Base-by-base conservation (phyloP, 64 coral and sea anemone species). In the Montipora foliosa region DNA sequence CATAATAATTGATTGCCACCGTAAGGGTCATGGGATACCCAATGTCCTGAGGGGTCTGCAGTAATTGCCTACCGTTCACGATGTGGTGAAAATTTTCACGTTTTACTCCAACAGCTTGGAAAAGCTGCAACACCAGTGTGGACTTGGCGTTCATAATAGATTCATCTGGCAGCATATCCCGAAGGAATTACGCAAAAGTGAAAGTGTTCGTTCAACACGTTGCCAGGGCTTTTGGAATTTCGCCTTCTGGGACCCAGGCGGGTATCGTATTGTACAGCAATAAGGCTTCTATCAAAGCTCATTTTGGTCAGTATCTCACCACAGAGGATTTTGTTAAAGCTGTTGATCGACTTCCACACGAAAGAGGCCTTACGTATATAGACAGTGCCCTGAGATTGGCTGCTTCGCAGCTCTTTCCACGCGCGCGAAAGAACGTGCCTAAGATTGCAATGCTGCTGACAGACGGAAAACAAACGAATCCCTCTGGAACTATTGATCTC, bases 141-240 rank as follows among this genome's bases (percentile, higher is more conserved):
- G 96, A 98, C 55, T 4, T 98, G 29, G 96, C 89, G 44, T 98
- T 98, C 51, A 98, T 98, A 29, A 89, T 98, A 7, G 96, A 98
- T 51, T 92, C 96, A 12, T 98, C 96, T 0, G 89, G 91, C 24
- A 98, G 93, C 66, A 95, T 98, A 21, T 22, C 55, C 5, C 79
- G 76, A 19, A 73, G 69, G 66, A 93, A 87, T 73, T 98, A 95
- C 49, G 60, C 19, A 11, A 78, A 91, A 47, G 78, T 95, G 22
- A 98, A 98, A 74, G 57, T 20, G 1, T 89, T 93, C 1, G 92
- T 95, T 3, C 91, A 92, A 74, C 71, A 86, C 59, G 72, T 98
- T 17, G 82, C 80, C 3, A 85, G 76, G 15, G 72, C 81, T 13
- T 95, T 98, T 52, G 59, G 81, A n/a, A 92, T 98, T 58, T 76